These are phyloP conservation scores for Porites cylindrica DNA, from an alignment of 92 coral and sea anemone species.

Conservation along the genomic window DNA sequence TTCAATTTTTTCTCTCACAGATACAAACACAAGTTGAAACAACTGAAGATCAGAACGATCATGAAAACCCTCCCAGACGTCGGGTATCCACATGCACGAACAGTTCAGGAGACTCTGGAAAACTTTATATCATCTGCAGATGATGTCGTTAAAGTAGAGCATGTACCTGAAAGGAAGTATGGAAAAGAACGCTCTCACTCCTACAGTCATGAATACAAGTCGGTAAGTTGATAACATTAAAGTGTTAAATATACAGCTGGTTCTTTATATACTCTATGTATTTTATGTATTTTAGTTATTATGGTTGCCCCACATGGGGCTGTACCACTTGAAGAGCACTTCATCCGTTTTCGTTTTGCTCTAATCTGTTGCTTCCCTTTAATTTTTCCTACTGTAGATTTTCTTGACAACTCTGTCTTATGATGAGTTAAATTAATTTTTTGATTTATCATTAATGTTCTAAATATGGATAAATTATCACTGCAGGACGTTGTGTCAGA, in stretches of 20 bases:
- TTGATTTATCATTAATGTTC: too few relatives aligned
- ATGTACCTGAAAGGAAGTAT: not conserved
- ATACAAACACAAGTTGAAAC: not conserved
- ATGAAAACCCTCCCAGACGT: constrained; percentile 44
- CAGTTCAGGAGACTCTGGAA: constrained; percentile 54
- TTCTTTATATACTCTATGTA: too few relatives aligned
- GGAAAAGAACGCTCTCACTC: not conserved
- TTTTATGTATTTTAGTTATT: too few relatives aligned
- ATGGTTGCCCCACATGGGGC: too few relatives aligned
- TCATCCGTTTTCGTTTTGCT: too few relatives aligned
- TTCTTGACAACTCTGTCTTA: too few relatives aligned
- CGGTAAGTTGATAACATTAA: not conserved
- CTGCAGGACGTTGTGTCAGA: constrained; percentile 80
- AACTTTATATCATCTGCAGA: constrained; percentile 60
- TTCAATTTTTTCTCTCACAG: not conserved
- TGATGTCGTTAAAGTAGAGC: not conserved
- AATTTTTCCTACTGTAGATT: too few relatives aligned
- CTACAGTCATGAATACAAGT: not conserved
- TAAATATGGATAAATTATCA: too few relatives aligned
- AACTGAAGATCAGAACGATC: not conserved
- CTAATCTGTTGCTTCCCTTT: too few relatives aligned
- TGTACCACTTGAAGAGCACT: too few relatives aligned
- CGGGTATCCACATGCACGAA: constrained; percentile 63
- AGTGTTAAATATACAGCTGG: too few relatives aligned
- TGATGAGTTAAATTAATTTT: too few relatives aligned